Conservation (phyloP, 1,140 invertebrate species). For the Choristoneura fumiferana region DNA sequence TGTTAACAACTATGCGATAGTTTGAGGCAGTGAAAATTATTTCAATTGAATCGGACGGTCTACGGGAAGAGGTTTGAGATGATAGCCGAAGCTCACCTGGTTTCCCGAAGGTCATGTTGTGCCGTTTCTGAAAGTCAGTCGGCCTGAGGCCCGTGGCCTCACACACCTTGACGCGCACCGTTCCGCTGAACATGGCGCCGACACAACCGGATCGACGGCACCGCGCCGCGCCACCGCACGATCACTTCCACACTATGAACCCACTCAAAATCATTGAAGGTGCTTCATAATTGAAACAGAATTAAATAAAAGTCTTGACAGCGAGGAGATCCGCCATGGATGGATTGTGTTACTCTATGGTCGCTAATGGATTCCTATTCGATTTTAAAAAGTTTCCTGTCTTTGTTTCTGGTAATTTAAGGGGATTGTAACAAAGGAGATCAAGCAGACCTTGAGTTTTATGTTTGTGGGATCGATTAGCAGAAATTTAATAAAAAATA, state of each 20-base stretch:
- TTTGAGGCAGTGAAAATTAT: not conserved
- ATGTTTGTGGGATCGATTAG: too few species aligned
- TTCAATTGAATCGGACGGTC: not conserved
- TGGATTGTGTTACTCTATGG: slow-evolving; percentile 69
- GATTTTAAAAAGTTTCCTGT: slow-evolving; percentile 52
- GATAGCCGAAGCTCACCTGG: slow-evolving; percentile 70
- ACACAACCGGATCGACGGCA: slow-evolving; percentile 64
- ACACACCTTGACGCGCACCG: slow-evolving; percentile 96
- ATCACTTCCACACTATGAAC: slow-evolving; percentile 72
- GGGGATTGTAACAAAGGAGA: slow-evolving; percentile 14
- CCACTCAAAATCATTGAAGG: slow-evolving; percentile 74
- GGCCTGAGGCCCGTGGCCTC: slow-evolving; percentile 97
- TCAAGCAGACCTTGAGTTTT: too few species aligned
- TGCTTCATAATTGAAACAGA: slow-evolving; percentile 71
- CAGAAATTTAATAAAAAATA: too few species aligned
- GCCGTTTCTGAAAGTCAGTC: slow-evolving; percentile 97
- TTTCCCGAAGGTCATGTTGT: slow-evolving; percentile 88
- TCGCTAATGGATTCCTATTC: slow-evolving; percentile 59
- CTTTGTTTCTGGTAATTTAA: slow-evolving; percentile 38
- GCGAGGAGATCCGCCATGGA: slow-evolving; percentile 72
- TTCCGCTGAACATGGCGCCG: slow-evolving; percentile 95
- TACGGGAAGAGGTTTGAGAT: slow-evolving; percentile 21
- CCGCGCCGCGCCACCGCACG: slow-evolving; percentile 70
- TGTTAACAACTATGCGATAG: slow-evolving; percentile 29
- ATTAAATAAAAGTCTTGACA: slow-evolving; percentile 71